Conservation (phyloP, 2,797 vertebrate species). For the Setipinna tenuifilis region DNA sequence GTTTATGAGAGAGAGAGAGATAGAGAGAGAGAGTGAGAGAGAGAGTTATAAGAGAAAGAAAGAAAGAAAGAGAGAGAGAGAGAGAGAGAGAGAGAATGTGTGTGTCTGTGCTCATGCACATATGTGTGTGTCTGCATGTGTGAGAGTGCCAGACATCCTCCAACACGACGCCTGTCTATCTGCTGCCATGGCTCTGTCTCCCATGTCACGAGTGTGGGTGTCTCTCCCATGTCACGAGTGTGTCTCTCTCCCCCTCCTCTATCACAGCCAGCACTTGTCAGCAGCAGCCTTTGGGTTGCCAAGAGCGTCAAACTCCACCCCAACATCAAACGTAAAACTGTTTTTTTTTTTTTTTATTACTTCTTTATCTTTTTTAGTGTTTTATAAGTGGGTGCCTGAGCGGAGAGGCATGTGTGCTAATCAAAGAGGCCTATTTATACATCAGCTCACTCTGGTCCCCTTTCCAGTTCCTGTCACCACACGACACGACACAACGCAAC, state of each 20-base stretch:
- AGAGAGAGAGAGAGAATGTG: too few species aligned
- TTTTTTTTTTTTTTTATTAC: background rate
- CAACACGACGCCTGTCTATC: background rate
- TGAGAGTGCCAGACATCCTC: background rate
- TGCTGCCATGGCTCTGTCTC: background rate
- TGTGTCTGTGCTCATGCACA: too few species aligned
- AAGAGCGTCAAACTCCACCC: background rate
- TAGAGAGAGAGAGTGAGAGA: too few species aligned
- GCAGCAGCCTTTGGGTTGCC: background rate
- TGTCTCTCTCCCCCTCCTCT: background rate
- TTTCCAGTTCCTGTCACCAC: background rate
- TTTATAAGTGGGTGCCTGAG: background rate
- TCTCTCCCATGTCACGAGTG: too few species aligned
- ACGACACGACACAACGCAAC: too few species aligned
- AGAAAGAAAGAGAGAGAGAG: too few species aligned
- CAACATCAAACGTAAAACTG: background rate
- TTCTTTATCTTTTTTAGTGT: background rate
- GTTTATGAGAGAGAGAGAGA: too few species aligned
- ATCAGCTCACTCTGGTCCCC: background rate
- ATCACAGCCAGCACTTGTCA: background rate
- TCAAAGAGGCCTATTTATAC: slow-evolving; percentile 20
- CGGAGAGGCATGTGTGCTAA: background rate
- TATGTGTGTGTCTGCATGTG: background rate
- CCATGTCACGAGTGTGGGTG: too few species aligned
- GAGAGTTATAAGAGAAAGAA: too few species aligned